Base-by-base conservation (phyloP, 2,888 invertebrate species). In the Drosophila cognata region DNA sequence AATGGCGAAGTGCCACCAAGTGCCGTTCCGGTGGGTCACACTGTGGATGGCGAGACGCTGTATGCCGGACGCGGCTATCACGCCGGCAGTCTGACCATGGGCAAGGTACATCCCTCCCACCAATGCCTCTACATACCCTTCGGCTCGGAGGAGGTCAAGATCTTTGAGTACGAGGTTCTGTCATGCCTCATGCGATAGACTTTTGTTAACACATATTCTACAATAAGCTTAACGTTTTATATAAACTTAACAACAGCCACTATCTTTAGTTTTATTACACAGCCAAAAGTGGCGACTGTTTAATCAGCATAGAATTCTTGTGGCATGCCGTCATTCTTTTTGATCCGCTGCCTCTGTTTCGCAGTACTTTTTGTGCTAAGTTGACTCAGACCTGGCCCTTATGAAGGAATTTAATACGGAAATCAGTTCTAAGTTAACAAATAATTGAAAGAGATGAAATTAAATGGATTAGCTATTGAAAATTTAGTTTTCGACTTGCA, bases 41-140 rank as follows among this genome's bases (percentile, higher is more conserved):
- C 95, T 0, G 92, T 93, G 53, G 95, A 95, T 74, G 96, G 96
- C 13, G 96, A 96, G 92, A 94, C 94, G 38, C 93, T 96, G 43
- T 96, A 95, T 93, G 94, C 94, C 74, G 96, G 96, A 11, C 95
- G 96, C 72, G 95, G 95, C 61, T 94, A 94, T 41, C 95, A 95
- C 77, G 95, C 95, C 77, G 96, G 96, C 16, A 94, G 95, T 83
- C 94, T 95, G 71, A 96, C 96, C 16, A 94, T 96, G 70, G 96
- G 96, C 90, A 96, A 96, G 94, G 95, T 96, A 25, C 94, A 94
- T 72, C 93, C 94, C 2, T 94, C 93, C 11, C 94, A 94, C 65
- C 92, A 94, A 25, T 93, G 93, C 64, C 81, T 94, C 18, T 94
- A 94, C 74, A 93, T 94, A 60, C 94, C 94, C 4, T 94, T 89